Evolutionary conservation across 2,888 invertebrate species (phyloP).

Genomic region (Drosophila antonietae): DNA sequence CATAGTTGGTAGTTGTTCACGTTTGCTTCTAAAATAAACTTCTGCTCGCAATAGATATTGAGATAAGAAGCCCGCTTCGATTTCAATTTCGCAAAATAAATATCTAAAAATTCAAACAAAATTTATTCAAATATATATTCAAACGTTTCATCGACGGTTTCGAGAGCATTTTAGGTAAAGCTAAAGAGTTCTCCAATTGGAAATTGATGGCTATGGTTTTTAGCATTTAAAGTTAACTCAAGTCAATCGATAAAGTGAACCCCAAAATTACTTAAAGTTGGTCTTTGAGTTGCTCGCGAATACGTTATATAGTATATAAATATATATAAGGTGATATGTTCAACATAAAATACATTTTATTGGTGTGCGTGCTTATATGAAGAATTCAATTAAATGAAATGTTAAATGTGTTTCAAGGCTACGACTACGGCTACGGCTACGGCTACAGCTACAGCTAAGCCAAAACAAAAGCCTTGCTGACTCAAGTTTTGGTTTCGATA

Average conservation of each 20-base stretch:
- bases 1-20: conserved; percentile 59
- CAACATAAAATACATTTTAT: conserved; percentile 29
- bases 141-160: not conserved
- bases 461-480: conserved; percentile 59
- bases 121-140: conserved; percentile 1
- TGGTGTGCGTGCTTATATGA: conserved; percentile 43
- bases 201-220: conserved; percentile 2
- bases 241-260: conserved; percentile 75
- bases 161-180: conserved; percentile 32
- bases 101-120: not conserved
- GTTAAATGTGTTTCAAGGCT: conserved; percentile 72
- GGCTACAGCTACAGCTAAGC: conserved; percentile 17
- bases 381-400: conserved; percentile 52
- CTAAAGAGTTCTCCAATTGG: not conserved
- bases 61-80: conserved; percentile 23
- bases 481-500: conserved; percentile 36
- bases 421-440: conserved; percentile 8
- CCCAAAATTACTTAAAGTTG: conserved; percentile 29
- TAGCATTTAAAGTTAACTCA: conserved; percentile 42
- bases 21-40: conserved; percentile 67
- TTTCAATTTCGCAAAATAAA: conserved; percentile 28
- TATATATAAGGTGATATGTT: conserved; percentile 7
- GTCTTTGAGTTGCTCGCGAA: conserved; percentile 38
- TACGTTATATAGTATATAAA: conserved; percentile 13
- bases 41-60: conserved; percentile 49